A percentile compares a stretch with the other conserved stretches of the same genome.
Evolutionary conservation across 2,113 vertebrate species (phyloP).

Genomic region (Silurus meridionalis): DNA sequence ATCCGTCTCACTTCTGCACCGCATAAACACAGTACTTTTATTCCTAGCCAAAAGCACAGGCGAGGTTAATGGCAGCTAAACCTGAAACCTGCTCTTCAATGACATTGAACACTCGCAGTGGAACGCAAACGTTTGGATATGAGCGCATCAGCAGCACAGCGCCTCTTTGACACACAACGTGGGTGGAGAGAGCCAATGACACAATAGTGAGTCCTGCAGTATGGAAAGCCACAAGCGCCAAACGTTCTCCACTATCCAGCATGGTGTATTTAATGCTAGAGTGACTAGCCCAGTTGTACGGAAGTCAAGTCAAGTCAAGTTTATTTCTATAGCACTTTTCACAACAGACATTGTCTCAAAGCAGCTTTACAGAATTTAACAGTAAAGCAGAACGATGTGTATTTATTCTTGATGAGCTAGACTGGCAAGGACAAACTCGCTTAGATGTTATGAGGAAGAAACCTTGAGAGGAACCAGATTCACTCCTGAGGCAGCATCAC

Average conservation of each 20-base stretch:
- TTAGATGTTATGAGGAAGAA: too few relatives aligned
- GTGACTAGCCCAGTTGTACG: too few relatives aligned
- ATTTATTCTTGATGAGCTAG: too few relatives aligned
- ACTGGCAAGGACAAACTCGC: too few relatives aligned
- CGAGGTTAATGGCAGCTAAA: slow-evolving; percentile 26
- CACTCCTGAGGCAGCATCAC: too few relatives aligned
- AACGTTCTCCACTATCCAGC: neutral
- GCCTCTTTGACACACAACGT: neutral
- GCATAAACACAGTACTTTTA: slow-evolving; percentile 29
- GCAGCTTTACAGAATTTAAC: too few relatives aligned
- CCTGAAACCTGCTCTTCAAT: slow-evolving; percentile 35
- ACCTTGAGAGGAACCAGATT: too few relatives aligned
- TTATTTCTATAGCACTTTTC: too few relatives aligned
- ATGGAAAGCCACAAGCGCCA: slow-evolving; percentile 26
- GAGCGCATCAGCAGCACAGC: slow-evolving; percentile 12
- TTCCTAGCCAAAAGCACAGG: neutral
- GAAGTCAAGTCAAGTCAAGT: too few relatives aligned
- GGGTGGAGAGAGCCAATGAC: slow-evolving; percentile 14
- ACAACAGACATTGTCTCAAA: too few relatives aligned
- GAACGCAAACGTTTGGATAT: neutral
- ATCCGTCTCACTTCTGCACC: slow-evolving; percentile 34
- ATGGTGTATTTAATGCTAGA: neutral
- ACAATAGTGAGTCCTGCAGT: neutral
- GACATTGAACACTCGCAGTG: too few relatives aligned
- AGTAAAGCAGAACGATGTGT: too few relatives aligned